Base-by-base conservation (phyloP, 2,888 invertebrate genomes). In the Mimachlamys varia region DNA sequence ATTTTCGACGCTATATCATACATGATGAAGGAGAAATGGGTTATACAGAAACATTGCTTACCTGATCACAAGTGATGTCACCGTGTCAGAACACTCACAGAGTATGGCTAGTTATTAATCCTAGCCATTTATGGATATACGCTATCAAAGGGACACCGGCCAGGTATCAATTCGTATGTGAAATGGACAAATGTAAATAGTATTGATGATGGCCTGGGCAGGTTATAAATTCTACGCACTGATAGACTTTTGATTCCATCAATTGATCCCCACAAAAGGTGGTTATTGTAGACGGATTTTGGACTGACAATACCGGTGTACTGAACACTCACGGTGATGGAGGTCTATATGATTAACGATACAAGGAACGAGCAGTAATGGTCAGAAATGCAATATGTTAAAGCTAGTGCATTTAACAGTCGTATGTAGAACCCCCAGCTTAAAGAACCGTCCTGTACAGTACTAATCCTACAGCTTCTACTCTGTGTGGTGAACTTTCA, bases 121-220 rank as follows among this genome's bases (percentile, higher is more conserved):
- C 58, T 58, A 10, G 58, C n/a, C 58, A 58, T 58, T 58, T 22
- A 58, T 58, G n/a, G 58, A 58, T 58, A 58, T 2, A 0, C 58
- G 7, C n/a, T 58, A 58, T 58, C 58, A 58, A 58, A 58, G 58
- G 58, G n/a, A 58, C 58, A 58, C 58, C 58, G 58, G 22, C 7
- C 58, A 7, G 58, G 15, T 58, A 58, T 58, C 58, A 58, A 58
- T 19, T 58, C 19, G 58, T 58, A 58, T 22, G 58, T 58, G 58
- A 58, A 58, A 58, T 58, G 58, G 58, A 58, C 58, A 58, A 58
- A 58, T 58, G 58, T 58, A 58, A 58, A 58, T 58, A 58, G 58
- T 58, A 58, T 58, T 58, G 58, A 58, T 58, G 58, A 58, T 22
- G 58, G n/a, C 58, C 58, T 4, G n/a, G 58, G 0, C 58, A 7